Evolutionary conservation across 2,113 vertebrate genomes (phyloP).

Genomic region (Sapajus apella): DNA sequence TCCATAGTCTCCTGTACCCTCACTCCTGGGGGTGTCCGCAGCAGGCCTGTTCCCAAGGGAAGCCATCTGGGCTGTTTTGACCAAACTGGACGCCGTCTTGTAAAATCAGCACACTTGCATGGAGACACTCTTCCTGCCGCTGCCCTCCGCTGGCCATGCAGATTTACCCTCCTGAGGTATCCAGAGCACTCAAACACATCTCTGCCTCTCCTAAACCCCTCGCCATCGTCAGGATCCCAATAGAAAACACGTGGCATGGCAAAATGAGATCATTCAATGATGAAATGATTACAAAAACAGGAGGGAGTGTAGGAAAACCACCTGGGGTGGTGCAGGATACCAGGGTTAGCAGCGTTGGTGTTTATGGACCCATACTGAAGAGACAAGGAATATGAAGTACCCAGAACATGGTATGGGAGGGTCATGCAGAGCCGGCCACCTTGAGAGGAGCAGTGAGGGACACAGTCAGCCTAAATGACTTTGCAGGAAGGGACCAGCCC

Average conservation of each 20-base stretch:
- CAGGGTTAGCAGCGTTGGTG: accelerated
- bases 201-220: not conserved
- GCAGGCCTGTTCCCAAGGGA: too few relatives aligned
- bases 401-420: not conserved
- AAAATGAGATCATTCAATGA: not conserved
- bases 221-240: not conserved
- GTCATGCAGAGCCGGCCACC: not conserved
- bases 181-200: not conserved
- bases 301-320: accelerated
- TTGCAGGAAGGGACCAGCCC: not conserved
- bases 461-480: not conserved
- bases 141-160: not conserved
- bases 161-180: not conserved
- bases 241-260: not conserved
- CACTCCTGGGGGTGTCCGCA: not conserved
- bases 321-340: accelerated
- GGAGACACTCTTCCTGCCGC: not conserved
- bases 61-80: not conserved
- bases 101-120: not conserved
- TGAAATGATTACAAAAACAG: not conserved
- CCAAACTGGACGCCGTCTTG: not conserved
- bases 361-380: accelerated
- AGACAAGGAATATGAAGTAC: not conserved
- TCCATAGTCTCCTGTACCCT: not conserved
- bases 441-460: not conserved